These are phyloP conservation scores for Tipula unca DNA, from an alignment of 2,888 invertebrate species.

Conservation along the genomic window DNA sequence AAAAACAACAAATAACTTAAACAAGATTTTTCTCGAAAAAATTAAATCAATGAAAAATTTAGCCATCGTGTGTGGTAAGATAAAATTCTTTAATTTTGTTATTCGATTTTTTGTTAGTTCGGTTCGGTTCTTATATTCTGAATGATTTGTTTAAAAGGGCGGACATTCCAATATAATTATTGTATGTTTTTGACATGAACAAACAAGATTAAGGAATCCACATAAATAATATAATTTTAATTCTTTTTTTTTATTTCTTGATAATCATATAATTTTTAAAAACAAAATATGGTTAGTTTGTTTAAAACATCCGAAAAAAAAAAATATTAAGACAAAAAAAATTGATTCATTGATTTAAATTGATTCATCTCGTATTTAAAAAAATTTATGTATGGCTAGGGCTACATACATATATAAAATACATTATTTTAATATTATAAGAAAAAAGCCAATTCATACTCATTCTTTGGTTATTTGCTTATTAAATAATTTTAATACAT, in stretches of 20 bases:
- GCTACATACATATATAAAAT: too few relatives aligned
- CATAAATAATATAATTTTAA: neutral
- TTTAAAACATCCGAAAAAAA: neutral
- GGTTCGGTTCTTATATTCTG: neutral
- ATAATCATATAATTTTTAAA: neutral
- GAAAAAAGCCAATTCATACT: neutral
- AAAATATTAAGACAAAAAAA: neutral
- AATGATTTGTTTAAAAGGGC: slow-evolving; percentile 14
- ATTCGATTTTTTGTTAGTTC: slow-evolving; percentile 14
- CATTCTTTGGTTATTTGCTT: neutral
- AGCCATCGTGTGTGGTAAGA: slow-evolving; percentile 14
- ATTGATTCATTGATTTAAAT: slow-evolving; percentile 14
- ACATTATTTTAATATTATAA: too few relatives aligned
- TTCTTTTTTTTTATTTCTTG: neutral
- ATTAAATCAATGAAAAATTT: slow-evolving; percentile 8
- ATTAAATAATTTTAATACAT: neutral
- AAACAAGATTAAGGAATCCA: slow-evolving; percentile 14
- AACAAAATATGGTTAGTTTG: neutral
- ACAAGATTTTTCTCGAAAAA: slow-evolving; percentile 3
- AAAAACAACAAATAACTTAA: neutral
- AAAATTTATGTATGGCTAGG: too few relatives aligned
- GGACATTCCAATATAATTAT: slow-evolving; percentile 14
- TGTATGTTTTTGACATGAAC: slow-evolving; percentile 14
- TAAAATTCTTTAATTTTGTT: slow-evolving; percentile 8
- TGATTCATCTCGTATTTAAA: neutral